phyloP scores from a whole-genome alignment of 2,113 vertebrate species.

The Hippolais icterina region DNA sequence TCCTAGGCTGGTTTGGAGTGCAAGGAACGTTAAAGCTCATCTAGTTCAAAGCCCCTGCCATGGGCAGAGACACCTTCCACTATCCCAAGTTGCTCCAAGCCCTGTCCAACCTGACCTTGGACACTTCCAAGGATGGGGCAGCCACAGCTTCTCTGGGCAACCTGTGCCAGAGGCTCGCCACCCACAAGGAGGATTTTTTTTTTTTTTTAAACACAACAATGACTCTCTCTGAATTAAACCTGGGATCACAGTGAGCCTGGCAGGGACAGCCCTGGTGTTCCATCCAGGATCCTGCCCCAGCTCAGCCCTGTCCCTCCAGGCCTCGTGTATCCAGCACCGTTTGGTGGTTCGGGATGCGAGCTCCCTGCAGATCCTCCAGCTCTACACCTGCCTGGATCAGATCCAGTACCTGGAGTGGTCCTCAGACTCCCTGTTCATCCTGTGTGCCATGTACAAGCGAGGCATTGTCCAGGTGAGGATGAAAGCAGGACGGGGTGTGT shows the following conservation, averaged over 20 bases:
- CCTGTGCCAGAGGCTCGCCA: neutral
- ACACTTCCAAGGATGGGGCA: neutral
- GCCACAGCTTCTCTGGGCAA: neutral
- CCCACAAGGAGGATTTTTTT: neutral
- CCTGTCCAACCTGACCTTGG: rapidly evolving
- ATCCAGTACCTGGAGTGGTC: conserved; percentile 92
- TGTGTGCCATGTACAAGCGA: conserved; percentile 94
- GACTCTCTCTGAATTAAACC: neutral
- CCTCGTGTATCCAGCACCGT: conserved; percentile 90
- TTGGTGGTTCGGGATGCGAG: conserved; percentile 84
- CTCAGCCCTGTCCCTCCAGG: conserved; percentile 66
- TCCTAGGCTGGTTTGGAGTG: neutral
- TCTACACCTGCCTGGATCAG: conserved; percentile 93
- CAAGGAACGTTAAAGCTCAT: neutral
- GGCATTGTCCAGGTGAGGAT: conserved; percentile 88
- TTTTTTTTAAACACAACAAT: neutral
- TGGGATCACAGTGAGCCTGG: rapidly evolving
- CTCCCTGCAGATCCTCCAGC: conserved; percentile 85
- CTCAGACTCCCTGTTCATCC: conserved; percentile 89
- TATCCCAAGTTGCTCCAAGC: neutral
- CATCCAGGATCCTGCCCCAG: neutral
- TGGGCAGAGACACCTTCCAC: neutral
- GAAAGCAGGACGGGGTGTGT: rapidly evolving
- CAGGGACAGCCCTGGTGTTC: neutral
- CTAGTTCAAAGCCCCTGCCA: neutral